Evolutionary conservation across 2,888 invertebrate genomes (phyloP), one percentile per base, ranked within the genome.

Genomic region (Poecilus cupreus): DNA sequence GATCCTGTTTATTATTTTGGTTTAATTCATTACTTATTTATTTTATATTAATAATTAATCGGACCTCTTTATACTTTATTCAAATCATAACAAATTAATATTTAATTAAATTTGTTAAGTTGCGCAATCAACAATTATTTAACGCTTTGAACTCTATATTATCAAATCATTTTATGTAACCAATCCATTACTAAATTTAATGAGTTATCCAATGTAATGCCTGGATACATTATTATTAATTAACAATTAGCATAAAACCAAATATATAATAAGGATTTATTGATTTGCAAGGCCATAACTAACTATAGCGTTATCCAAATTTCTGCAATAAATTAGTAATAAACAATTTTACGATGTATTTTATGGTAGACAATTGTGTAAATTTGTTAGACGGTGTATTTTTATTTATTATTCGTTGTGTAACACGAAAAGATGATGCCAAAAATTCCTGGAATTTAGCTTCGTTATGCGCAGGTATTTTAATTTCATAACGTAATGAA

Each of bases 401-500:
- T 72, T 43, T 46, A 72, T 46, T n/a, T 46, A 72, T 22, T 26
- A 18, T 43, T 22, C 68, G 68, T 72, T 43, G 43, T 24, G 24
- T 37, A 72, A 72, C 16, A 46, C 13, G 24, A 72, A 46, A 4
- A 24, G 18, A 13, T 18, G 24, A 20, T 72, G 72, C 72, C 46
- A 72, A 72, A 72, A 68, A 72, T 24, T 10, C 20, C n/a, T 22
- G 72, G 72, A 46, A 72, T 46, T 46, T 6, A 72, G 72, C 72
- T 72, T 72, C 22, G 46, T 72, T 72, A 72, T 72, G 16, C 22
- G 39, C 68, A 43, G 43, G 72, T 72, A 72, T 72, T 46, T 72
- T 72, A 24, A 72, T 46, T 46, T 24, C 46, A 72, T 72, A 72
- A 46, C 10, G n/a, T 46, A 72, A 72, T 46, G 72, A 72, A 43